These are phyloP conservation scores for Eledone cirrhosa DNA, from an alignment of 2,888 invertebrate species.

Conservation along the genomic window DNA sequence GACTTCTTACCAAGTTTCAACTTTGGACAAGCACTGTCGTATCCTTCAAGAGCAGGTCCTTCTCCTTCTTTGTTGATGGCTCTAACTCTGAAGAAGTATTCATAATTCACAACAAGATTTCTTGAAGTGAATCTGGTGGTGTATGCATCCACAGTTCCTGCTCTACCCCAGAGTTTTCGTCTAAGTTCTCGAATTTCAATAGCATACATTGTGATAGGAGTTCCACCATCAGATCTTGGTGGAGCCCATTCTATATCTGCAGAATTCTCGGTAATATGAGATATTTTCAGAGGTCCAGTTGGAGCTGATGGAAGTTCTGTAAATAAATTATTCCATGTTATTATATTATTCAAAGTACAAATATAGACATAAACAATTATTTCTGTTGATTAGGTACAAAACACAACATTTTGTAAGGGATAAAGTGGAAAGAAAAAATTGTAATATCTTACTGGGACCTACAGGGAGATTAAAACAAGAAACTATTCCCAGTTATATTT, in stretches of 20 bases:
- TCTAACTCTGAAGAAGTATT: constrained; percentile 96
- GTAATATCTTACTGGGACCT: too few relatives aligned
- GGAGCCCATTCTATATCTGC: constrained; percentile 96
- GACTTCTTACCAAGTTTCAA: constrained; percentile 47
- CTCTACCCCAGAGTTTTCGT: constrained; percentile 94
- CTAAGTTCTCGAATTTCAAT: constrained; percentile 87
- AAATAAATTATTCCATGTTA: constrained; percentile 3
- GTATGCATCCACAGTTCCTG: constrained; percentile 48
- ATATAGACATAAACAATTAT: too few relatives aligned
- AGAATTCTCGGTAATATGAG: constrained; percentile 93
- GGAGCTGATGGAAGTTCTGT: constrained; percentile 59
- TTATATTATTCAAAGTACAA: too few relatives aligned
- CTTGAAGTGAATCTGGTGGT: constrained; percentile 75
- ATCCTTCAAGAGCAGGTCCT: constrained; percentile 86
- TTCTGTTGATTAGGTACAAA: too few relatives aligned
- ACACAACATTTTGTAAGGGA: too few relatives aligned
- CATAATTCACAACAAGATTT: constrained; percentile 87
- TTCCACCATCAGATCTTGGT: constrained; percentile 95
- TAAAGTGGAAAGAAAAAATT: too few relatives aligned
- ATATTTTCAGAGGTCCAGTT: constrained; percentile 76
- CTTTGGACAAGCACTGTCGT: constrained; percentile 80
- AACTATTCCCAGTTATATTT: too few relatives aligned
- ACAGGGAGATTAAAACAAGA: too few relatives aligned
- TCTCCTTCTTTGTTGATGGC: constrained; percentile 99
- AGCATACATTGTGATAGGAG: constrained; percentile 81